Evolutionary conservation across 2,797 vertebrate species (phyloP).

Genomic region (Syngnathus acus): DNA sequence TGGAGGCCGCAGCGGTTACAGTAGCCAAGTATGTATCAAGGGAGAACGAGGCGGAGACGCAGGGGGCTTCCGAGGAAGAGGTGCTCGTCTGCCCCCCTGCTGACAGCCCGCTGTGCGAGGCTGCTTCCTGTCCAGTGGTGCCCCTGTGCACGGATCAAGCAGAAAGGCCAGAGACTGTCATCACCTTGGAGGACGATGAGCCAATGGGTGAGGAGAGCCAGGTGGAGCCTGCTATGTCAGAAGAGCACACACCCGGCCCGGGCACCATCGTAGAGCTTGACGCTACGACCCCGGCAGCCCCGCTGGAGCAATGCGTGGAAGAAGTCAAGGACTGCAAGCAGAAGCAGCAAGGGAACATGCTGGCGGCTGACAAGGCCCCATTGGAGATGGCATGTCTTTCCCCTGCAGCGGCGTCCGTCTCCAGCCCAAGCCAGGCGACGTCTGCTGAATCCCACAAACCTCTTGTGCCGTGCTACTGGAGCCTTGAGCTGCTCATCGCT

Average conservation of each 20-base stretch:
- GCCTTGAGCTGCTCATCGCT: slow-evolving; percentile 85
- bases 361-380: slow-evolving; percentile 24
- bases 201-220: slow-evolving; percentile 41
- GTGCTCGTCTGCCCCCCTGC: slow-evolving; percentile 54
- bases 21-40: slow-evolving; percentile 50
- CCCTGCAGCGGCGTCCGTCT: slow-evolving; percentile 23
- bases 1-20: slow-evolving; percentile 35
- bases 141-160: slow-evolving; percentile 46
- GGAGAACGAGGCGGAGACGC: slow-evolving; percentile 42
- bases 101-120: slow-evolving; percentile 53
- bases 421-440: slow-evolving; percentile 11
- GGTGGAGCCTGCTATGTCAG: slow-evolving; percentile 38
- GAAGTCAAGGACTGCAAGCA: slow-evolving; percentile 29
- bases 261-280: slow-evolving; percentile 48
- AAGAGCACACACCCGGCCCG: slow-evolving; percentile 46
- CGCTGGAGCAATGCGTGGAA: slow-evolving; percentile 19
- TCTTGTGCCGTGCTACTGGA: slow-evolving; percentile 70
- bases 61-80: slow-evolving; percentile 45
- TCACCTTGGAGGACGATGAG: slow-evolving; percentile 59
- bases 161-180: slow-evolving; percentile 51
- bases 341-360: slow-evolving; percentile 31
- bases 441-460: slow-evolving; percentile 34
- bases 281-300: slow-evolving; percentile 42
- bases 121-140: slow-evolving; percentile 49
- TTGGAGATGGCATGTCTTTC: slow-evolving; percentile 45